phyloP scores from a whole-genome alignment of 2,113 vertebrate genomes.

The Sitta europaea region DNA sequence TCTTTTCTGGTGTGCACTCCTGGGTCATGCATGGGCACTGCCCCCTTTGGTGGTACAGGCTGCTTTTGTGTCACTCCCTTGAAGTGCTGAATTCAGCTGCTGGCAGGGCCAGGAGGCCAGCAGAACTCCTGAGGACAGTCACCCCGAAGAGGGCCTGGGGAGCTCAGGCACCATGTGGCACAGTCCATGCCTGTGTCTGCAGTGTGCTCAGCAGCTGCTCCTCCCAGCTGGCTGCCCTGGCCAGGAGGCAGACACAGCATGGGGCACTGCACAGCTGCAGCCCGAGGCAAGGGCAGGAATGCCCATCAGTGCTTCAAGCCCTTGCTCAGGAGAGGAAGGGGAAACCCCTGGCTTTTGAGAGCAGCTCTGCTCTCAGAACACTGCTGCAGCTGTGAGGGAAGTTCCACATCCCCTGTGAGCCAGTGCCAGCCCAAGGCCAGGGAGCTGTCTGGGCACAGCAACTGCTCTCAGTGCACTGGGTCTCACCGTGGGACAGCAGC shows the following conservation, averaged over 20 bases:
- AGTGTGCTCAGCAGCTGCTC: not conserved
- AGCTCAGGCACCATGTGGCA: not conserved
- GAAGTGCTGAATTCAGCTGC: not conserved
- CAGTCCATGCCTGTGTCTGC: rapidly evolving
- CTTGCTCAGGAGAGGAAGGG: not conserved
- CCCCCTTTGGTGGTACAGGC: too few species aligned
- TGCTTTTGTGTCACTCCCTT: not conserved
- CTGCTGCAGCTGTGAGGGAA: not conserved
- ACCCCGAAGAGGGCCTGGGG: not conserved
- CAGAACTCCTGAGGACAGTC: not conserved
- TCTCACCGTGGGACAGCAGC: not conserved
- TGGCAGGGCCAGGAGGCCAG: not conserved
- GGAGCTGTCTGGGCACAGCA: not conserved
- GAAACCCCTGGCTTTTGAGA: not conserved
- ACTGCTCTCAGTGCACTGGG: rapidly evolving
- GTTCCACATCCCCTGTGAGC: too few species aligned
- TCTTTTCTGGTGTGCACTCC: not conserved
- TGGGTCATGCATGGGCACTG: rapidly evolving
- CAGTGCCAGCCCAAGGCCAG: not conserved
- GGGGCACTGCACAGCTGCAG: not conserved
- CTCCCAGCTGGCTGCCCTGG: not conserved
- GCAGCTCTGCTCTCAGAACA: too few species aligned
- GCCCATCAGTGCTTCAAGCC: not conserved
- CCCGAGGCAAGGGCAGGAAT: not conserved
- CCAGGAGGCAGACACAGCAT: not conserved